Base-by-base conservation (phyloP, 2,888 invertebrate genomes). In the Formica aserva region DNA sequence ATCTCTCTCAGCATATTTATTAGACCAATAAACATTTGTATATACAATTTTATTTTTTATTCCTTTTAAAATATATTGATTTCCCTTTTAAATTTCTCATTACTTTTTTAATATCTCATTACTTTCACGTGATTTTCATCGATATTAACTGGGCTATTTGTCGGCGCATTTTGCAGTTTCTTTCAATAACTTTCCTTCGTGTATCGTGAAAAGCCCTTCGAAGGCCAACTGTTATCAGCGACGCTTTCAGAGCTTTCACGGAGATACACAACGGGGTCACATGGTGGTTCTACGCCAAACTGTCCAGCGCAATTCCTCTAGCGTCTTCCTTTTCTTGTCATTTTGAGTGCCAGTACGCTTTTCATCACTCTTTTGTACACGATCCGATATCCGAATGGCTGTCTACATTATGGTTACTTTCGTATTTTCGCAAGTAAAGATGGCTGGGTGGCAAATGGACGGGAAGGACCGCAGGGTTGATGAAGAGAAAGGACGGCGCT, bases 391-490 rank as follows among this genome's bases (percentile, higher is more conserved):
- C 84, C 88, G 83, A 89, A 89, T 89, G 84, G 87, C 88, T 77
- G 78, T 83, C 85, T 76, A 74, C 67, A 66, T 66, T 69, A 80
- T 82, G 83, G 82, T 67, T 74, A 65, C 83, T 60, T 83, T 69
- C 77, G 74, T 85, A 89, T 87, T 86, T 89, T 82, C 22, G 62
- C 38, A 65, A 86, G 86, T 74, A 83, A 87, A 87, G 84, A 74
- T 38, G 62, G 62, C 38, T 45, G 55, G 52, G n/a, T 35, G 67
- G 32, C 41, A 80, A 71, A 83, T 71, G 62, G 77, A 81, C 85
- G 85, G 81, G 38, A 81, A 77, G 60, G 55, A 74, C 52, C 60
- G 60, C 63, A 38, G 2, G 32, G 66, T 41, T 63, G 62, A 65
- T 74, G 63, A 75, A 81, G 87, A 84, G 71, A 71, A 83, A 78